A percentile compares a stretch with the other conserved stretches of the same genome.
Conservation (phyloP, 2,888 invertebrate species). For the Ochropleura leucogaster region DNA sequence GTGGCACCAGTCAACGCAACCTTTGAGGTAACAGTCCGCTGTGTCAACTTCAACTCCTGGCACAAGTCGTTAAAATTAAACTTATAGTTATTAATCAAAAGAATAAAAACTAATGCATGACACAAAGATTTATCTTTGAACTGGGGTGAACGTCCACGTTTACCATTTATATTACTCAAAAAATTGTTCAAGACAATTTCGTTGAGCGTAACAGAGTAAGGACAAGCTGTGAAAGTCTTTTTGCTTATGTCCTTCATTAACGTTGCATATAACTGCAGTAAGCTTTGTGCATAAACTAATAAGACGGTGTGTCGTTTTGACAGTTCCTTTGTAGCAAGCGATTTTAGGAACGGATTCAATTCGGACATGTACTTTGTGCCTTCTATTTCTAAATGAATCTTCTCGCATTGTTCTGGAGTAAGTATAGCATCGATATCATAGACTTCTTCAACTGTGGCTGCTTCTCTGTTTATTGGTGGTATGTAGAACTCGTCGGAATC, state of each 20-base stretch:
- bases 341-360: conserved; percentile 72
- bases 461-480: conserved; percentile 88
- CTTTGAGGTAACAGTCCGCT: conserved; percentile 74
- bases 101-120: conserved; percentile 80
- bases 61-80: conserved; percentile 78
- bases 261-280: conserved; percentile 72
- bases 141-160: conserved; percentile 74
- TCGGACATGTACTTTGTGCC: conserved; percentile 72
- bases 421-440: conserved; percentile 86
- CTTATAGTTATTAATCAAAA: conserved; percentile 81
- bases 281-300: conserved; percentile 77
- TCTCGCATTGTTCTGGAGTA: conserved; percentile 80
- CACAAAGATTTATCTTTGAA: conserved; percentile 84
- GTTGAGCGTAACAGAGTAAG: conserved; percentile 78
- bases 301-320: conserved; percentile 72
- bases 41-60: conserved; percentile 75
- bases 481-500: conserved; percentile 85
- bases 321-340: conserved; percentile 66
- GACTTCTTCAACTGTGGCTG: conserved; percentile 83
- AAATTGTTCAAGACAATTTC: conserved; percentile 78
- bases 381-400: conserved; percentile 77
- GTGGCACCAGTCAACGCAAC: conserved; percentile 79
- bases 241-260: conserved; percentile 73
- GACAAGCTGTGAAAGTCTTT: conserved; percentile 76
- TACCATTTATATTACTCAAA: conserved; percentile 69